Evolutionary conservation across 2,888 invertebrate genomes (phyloP), one percentile per base, ranked within the genome.

Genomic region (Matsumyia berberina): DNA sequence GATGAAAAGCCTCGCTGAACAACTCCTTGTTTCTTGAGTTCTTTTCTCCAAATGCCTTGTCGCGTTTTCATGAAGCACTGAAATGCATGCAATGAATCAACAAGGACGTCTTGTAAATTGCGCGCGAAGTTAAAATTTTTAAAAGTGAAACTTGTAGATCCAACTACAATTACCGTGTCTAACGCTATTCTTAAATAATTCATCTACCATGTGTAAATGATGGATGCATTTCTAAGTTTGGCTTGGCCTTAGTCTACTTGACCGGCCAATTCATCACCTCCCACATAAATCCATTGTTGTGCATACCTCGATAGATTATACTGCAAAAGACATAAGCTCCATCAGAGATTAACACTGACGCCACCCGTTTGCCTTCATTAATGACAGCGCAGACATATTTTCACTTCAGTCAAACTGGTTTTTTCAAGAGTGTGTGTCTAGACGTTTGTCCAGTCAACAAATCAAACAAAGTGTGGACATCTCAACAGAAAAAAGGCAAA

Each of bases 301-400:
- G n/a, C 31, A 31, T n/a, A 24, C 6, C 1, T 12, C 24, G 31
- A 51, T 29, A 51, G 29, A 51, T 31, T 51, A 29, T 51, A 31
- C 31, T 31, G 31, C 31, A 29, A 31, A 7, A 29, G 5, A 53
- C 31, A 35, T 12, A 2, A 1, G 35, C 17, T 55, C 55, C 5
- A 31, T 33, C 17, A 37, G 19, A 57, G 15, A 11, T 17, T 19
- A 57, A 35, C 37, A 57, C 55, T 57, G 55, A 57, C 55, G 55
- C 55, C 55, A 57, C 55, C 8, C 35, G 55, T 57, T 37, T 35
- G 55, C 37, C 55, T 37, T 57, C 19, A 17, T 57, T 35, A 37
- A 57, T 57, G 55, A 35, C 55, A 57, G 19, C 35, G n/a, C 11
- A 35, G 35, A 35, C 9, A 37, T 5, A n/a, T 55, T 4, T 17